These are phyloP conservation scores for Decapterus maruadsi DNA, from an alignment of 2,797 vertebrate species.

Conservation along the genomic window DNA sequence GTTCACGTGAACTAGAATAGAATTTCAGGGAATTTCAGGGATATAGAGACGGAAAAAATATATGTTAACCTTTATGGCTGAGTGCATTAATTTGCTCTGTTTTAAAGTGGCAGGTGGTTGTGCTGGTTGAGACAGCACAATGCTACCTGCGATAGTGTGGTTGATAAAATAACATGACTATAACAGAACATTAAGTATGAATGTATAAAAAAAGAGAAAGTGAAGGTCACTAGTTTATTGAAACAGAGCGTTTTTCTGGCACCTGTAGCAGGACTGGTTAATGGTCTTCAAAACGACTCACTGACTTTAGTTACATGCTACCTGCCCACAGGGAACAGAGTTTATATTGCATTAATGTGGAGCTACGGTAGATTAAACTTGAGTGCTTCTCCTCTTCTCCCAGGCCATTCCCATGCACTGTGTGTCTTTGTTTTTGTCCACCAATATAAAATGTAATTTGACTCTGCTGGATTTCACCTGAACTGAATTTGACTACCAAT, in stretches of 20 bases:
- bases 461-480: conserved; percentile 2
- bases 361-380: conserved; percentile 43
- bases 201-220: not conserved
- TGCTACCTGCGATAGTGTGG: not conserved
- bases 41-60: not conserved
- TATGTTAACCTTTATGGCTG: not conserved
- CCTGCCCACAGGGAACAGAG: conserved; percentile 18
- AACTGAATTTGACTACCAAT: conserved; percentile 13
- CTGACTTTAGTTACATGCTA: conserved; percentile 36
- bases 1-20: not conserved
- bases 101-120: not conserved
- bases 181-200: not conserved
- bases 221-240: not conserved
- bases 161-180: not conserved
- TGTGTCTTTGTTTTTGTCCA: not conserved
- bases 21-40: no score
- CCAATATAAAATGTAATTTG: not conserved
- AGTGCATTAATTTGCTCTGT: not conserved
- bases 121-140: not conserved
- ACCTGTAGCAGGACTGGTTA: conserved; percentile 29
- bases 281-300: conserved; percentile 44
- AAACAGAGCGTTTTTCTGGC: conserved; percentile 8
- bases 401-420: not conserved
- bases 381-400: conserved; percentile 14
- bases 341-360: conserved; percentile 34